Conservation (phyloP, 2,888 invertebrate species). For the Parnassius smintheus region DNA sequence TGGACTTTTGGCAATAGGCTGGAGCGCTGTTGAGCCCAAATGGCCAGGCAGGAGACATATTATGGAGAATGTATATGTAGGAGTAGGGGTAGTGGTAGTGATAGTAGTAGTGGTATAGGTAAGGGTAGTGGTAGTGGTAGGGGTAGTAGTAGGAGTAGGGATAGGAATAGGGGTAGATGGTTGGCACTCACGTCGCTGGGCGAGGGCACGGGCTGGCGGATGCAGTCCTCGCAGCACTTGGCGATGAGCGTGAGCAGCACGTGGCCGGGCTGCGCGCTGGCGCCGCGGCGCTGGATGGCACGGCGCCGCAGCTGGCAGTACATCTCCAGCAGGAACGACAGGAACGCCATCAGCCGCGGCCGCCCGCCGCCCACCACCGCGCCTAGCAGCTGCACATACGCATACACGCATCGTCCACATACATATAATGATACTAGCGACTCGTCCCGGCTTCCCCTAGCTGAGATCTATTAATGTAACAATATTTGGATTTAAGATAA, state of each 20-base stretch:
- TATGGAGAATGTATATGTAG: too few relatives aligned
- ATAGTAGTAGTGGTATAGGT: too few relatives aligned
- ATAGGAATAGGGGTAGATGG: too few relatives aligned
- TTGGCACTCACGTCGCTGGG: constrained; percentile 85
- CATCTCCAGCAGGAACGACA: constrained; percentile 95
- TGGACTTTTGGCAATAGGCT: too few relatives aligned
- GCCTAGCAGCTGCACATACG: constrained; percentile 66
- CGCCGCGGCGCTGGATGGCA: constrained; percentile 80
- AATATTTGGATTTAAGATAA: too few relatives aligned
- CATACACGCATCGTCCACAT: not conserved
- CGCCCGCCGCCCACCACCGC: constrained; percentile 82
- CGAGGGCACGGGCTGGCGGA: constrained; percentile 90
- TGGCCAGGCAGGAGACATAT: too few relatives aligned
- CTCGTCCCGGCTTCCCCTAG: too few relatives aligned
- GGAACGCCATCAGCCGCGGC: constrained; percentile 89
- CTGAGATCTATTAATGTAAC: too few relatives aligned
- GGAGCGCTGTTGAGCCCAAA: too few relatives aligned
- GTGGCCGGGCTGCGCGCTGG: constrained; percentile 73
- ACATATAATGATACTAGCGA: not conserved
- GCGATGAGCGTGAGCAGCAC: constrained; percentile 91
- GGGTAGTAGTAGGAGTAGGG: not conserved
- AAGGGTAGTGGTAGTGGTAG: not conserved
- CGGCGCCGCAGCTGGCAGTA: constrained; percentile 91
- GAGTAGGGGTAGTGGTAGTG: not conserved
- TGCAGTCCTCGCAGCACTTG: constrained; percentile 94